These are phyloP conservation scores for Colletes latitarsis DNA, from an alignment of 1,140 invertebrate species.

Conservation along the genomic window DNA sequence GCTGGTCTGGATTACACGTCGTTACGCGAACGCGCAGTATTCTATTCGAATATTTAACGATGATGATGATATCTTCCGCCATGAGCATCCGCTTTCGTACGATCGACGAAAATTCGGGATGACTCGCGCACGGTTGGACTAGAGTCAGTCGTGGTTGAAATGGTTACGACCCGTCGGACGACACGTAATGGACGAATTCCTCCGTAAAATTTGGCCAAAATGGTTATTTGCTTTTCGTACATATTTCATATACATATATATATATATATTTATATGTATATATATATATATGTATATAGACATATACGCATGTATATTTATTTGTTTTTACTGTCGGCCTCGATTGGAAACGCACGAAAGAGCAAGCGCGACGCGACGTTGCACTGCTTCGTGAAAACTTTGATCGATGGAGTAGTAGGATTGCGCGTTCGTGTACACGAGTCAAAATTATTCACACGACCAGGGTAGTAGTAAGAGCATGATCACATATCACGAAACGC, in stretches of 20 bases:
- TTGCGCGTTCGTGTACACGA: slow-evolving; percentile 36
- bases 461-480: slow-evolving; percentile 11
- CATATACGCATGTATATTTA: too few species aligned
- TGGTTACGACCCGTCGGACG: neutral
- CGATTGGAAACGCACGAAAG: slow-evolving; percentile 13
- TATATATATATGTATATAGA: too few species aligned
- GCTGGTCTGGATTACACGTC: neutral
- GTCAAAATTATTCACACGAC: slow-evolving; percentile 8
- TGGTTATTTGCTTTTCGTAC: neutral
- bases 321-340: neutral
- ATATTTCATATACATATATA: neutral
- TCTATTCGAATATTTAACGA: slow-evolving; percentile 1
- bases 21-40: slow-evolving; percentile 29
- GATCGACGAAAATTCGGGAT: slow-evolving; percentile 16
- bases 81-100: slow-evolving; percentile 4
- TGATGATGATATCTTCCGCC: neutral
- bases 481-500: slow-evolving; percentile 63
- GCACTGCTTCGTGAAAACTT: neutral
- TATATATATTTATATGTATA: too few species aligned
- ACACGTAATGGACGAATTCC: slow-evolving; percentile 45
- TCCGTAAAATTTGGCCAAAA: slow-evolving; percentile 27
- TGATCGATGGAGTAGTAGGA: neutral
- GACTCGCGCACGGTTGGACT: slow-evolving; percentile 48
- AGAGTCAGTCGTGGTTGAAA: slow-evolving; percentile 46
- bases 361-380: slow-evolving; percentile 26